phyloP scores from a whole-genome alignment of 2,113 vertebrate species.

The Eulemur macaco region DNA sequence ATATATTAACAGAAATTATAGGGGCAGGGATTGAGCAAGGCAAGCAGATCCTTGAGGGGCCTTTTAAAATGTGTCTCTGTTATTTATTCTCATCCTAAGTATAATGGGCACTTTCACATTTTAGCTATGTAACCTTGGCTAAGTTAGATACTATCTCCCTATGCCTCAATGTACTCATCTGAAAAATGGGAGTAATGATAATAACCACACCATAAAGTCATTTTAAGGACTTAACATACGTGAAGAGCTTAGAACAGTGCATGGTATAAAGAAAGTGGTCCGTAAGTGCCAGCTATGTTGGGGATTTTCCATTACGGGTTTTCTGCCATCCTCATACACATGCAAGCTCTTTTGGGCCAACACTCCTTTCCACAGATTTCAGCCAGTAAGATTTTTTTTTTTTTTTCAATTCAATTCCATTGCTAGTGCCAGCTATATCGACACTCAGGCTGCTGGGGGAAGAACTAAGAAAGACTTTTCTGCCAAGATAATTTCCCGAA shows the following conservation, averaged over 20 bases:
- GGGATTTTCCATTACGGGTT: neutral
- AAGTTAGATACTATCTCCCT: neutral
- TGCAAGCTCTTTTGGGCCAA: neutral
- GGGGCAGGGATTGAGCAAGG: fast-evolving
- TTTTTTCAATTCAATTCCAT: conserved; percentile 49
- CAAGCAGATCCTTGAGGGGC: neutral
- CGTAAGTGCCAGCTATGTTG: fast-evolving
- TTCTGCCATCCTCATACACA: neutral
- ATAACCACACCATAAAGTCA: neutral
- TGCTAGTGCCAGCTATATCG: conserved; percentile 44
- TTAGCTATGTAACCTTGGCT: neutral
- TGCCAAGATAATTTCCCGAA: conserved; percentile 74
- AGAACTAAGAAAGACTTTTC: conserved; percentile 63
- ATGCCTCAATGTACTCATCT: neutral
- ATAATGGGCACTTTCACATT: neutral
- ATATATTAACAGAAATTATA: neutral
- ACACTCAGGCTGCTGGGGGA: conserved; percentile 7
- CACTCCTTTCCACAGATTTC: neutral
- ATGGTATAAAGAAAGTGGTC: neutral
- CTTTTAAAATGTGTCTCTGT: neutral
- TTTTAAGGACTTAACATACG: neutral
- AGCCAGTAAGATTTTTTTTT: neutral
- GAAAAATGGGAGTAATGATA: neutral
- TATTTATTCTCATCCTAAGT: neutral
- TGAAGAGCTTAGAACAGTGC: neutral